These are phyloP conservation scores for Parelbella ahira DNA, from an alignment of 2,888 invertebrate genomes.

Conservation along the genomic window DNA sequence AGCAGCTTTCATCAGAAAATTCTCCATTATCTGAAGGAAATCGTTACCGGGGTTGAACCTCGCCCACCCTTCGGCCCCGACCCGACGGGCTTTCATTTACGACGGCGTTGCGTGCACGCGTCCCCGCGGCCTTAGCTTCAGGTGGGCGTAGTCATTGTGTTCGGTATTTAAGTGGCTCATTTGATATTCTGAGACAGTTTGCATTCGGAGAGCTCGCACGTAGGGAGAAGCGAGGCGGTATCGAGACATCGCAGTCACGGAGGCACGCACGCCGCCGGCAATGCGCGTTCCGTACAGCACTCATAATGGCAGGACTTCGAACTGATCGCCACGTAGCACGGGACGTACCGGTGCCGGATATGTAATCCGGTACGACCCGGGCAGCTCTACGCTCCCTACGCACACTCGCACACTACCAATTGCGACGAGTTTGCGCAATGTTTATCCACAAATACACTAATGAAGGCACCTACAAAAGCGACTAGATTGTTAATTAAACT, in stretches of 20 bases:
- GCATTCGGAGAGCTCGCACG: slow-evolving; percentile 71
- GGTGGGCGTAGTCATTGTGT: slow-evolving; percentile 76
- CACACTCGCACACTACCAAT: slow-evolving; percentile 52
- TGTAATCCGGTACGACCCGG: slow-evolving; percentile 23
- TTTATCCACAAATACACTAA: slow-evolving; percentile 80
- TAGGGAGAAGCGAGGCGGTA: slow-evolving; percentile 51
- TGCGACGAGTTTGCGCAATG: slow-evolving; percentile 65
- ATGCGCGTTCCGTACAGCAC: slow-evolving; percentile 31
- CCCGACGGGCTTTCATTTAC: slow-evolving; percentile 71
- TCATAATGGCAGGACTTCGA: slow-evolving; percentile 40
- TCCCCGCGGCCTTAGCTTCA: slow-evolving; percentile 71
- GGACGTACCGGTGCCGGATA: slow-evolving; percentile 37
- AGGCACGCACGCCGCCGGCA: slow-evolving; percentile 35
- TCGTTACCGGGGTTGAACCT: slow-evolving; percentile 74
- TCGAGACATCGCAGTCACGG: slow-evolving; percentile 56
- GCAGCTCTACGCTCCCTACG: slow-evolving; percentile 36
- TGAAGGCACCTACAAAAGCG: slow-evolving; percentile 80
- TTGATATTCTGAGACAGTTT: slow-evolving; percentile 79
- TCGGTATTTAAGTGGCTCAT: slow-evolving; percentile 79
- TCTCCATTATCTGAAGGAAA: slow-evolving; percentile 78
- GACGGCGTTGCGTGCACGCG: slow-evolving; percentile 74
- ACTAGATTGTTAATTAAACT: slow-evolving; percentile 81
- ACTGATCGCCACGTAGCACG: slow-evolving; percentile 38
- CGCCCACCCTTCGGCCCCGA: slow-evolving; percentile 63
- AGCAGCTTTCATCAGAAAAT: slow-evolving; percentile 76